Percentiles rank a stretch among this genome's conserved stretches.
Evolutionary conservation across 2,113 vertebrate species (phyloP).

Genomic region (Pongo abelii): DNA sequence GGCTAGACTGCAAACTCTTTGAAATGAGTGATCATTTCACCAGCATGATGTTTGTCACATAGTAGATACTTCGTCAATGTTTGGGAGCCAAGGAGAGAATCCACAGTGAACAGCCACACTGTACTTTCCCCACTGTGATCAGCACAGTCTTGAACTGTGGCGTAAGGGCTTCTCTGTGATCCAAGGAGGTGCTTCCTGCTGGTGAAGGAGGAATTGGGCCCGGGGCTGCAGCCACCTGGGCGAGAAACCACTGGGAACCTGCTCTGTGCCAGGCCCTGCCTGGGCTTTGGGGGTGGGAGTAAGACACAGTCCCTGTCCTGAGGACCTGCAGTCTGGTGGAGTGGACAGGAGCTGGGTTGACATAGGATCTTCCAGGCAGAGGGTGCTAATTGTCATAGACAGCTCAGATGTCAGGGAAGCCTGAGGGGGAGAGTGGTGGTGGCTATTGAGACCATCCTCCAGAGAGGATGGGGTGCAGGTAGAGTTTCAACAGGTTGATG

Average conservation of each 20-base stretch:
- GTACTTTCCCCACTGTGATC: neutral
- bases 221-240: neutral
- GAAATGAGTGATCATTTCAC: neutral
- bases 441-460: neutral
- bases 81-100: neutral
- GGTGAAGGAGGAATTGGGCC: neutral
- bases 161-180: neutral
- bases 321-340: neutral
- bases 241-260: neutral
- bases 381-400: neutral
- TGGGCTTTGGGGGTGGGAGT: neutral
- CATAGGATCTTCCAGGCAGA: too few relatives aligned
- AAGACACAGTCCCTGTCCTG: neutral
- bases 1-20: neutral
- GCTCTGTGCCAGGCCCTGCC: neutral
- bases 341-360: neutral
- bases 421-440: neutral
- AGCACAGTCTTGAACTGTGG: neutral
- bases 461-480: too few relatives aligned
- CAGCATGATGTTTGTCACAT: neutral
- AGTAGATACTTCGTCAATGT: neutral
- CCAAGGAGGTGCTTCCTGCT: neutral
- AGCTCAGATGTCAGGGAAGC: neutral
- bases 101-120: neutral
- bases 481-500: neutral